These are phyloP conservation scores for Prietella phreatophila DNA, from an alignment of 2,113 vertebrate genomes.

Conservation along the genomic window DNA sequence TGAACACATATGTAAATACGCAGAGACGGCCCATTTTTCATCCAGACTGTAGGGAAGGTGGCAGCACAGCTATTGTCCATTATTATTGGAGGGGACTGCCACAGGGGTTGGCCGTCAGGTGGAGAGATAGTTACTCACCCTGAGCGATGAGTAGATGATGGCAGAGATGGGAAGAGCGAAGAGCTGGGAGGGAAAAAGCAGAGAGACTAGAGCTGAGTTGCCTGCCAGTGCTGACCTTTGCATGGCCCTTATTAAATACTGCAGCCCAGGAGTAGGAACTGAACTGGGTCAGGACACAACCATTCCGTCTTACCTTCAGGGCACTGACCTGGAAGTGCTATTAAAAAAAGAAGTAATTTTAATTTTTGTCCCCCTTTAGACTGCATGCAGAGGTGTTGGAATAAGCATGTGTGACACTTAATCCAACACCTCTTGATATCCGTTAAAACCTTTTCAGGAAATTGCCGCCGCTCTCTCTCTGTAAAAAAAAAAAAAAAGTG, in stretches of 20 bases:
- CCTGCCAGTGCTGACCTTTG: slow-evolving; percentile 56
- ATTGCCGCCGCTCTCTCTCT: slow-evolving; percentile 28
- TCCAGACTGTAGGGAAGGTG: slow-evolving; percentile 62
- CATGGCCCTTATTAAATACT: slow-evolving; percentile 64
- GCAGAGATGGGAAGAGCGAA: slow-evolving; percentile 28
- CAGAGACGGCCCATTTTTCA: slow-evolving; percentile 62
- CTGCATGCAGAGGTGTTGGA: slow-evolving; percentile 23
- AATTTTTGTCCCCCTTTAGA: background rate
- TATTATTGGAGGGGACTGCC: slow-evolving; percentile 65
- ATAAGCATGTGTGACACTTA: slow-evolving; percentile 25
- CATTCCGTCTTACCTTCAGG: slow-evolving; percentile 32
- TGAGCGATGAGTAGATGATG: slow-evolving; percentile 45
- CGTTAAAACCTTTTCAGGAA: slow-evolving; percentile 35
- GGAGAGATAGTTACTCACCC: slow-evolving; percentile 40
- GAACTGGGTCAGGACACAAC: slow-evolving; percentile 44
- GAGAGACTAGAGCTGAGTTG: slow-evolving; percentile 28
- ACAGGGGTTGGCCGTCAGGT: slow-evolving; percentile 38
- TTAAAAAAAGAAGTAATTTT: slow-evolving; percentile 9
- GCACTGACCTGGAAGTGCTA: slow-evolving; percentile 40
- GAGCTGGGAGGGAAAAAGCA: slow-evolving; percentile 45
- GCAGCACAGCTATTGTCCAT: slow-evolving; percentile 62
- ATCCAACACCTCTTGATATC: slow-evolving; percentile 43
- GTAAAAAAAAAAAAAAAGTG: background rate
- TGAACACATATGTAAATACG: slow-evolving; percentile 48
- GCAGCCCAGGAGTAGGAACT: slow-evolving; percentile 58